Base-by-base conservation (phyloP, 2,797 vertebrate genomes). In the Silurus lanzhouensis region DNA sequence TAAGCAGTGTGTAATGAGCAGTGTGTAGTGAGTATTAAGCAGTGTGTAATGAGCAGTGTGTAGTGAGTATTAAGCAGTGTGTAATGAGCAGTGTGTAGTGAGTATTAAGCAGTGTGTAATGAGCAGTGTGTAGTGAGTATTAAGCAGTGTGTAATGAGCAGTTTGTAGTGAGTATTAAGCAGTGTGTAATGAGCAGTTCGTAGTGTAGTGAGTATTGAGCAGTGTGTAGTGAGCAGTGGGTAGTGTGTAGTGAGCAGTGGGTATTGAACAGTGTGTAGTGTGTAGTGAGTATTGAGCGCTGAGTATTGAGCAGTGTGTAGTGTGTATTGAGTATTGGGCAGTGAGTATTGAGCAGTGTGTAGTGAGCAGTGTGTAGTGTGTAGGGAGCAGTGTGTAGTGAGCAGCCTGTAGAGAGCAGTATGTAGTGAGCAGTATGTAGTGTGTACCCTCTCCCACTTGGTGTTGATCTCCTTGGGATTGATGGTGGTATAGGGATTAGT, bases 401-500 rank as follows among this genome's bases (percentile, higher is more conserved):
- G 66, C 6, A 68, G 66, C 27, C 12, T 68, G 31, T 19, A 2
- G 66, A 31, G 66, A 10, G 5, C 6, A 68, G 14, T 31, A 10
- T 31, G 6, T 52, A 80, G 5, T 81, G 46, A 19, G 25, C 5
- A 57, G 75, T 19, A 15, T 27, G 8, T 61, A 61, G 22, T 46
- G 22, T 46, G 15, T 88, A 99, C 98, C 70, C 97, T 98, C 89
- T 99, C 98, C 98, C 98, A 99, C 94, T 99, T 99, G 95, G 93
- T 91, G 71, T 99, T 98, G 89, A 99, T 95, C 93, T 99, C 98
- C 77, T 97, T 97, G 19, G 98, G 96, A 75, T 96, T 96, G 94
- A 99, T 99, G 52, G 96, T 96, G 91, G 97, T 98, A 92, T 99
- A 99, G 38, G 98, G 98, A 93, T 99, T 99, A 2, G 92, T 96